Evolutionary conservation across 23 tunicate genomes (phyloP).

Genomic region (Styela plicata): DNA sequence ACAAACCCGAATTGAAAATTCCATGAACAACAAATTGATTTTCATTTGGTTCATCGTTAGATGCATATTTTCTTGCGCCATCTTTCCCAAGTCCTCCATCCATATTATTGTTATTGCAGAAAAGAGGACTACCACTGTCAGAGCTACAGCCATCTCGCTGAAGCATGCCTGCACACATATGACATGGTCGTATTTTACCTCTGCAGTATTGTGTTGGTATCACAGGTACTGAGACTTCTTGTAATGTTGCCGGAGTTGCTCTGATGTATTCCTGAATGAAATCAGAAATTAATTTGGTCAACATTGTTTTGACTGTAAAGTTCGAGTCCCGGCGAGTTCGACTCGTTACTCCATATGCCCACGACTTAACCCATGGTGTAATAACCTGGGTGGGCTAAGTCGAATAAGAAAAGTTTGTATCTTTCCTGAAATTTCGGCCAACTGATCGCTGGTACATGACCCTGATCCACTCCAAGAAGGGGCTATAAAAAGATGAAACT

Average conservation of each 20-base stretch:
- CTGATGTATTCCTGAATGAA: constrained; percentile 15
- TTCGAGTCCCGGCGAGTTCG: too few relatives aligned
- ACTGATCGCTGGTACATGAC: too few relatives aligned
- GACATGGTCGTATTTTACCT: constrained; percentile 51
- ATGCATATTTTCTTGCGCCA: too few relatives aligned
- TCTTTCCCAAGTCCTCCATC: neutral
- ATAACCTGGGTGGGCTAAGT: too few relatives aligned
- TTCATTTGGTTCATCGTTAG: neutral
- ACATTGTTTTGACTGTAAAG: too few relatives aligned
- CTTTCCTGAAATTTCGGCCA: too few relatives aligned
- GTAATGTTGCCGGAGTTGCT: constrained; percentile 35
- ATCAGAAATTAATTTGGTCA: too few relatives aligned
- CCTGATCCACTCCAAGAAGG: too few relatives aligned
- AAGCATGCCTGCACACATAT: constrained; percentile 39
- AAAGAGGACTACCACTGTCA: constrained; percentile 54
- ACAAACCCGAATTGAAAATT: constrained; percentile 33
- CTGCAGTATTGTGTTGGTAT: constrained; percentile 35
- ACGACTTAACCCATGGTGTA: too few relatives aligned
- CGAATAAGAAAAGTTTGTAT: too few relatives aligned
- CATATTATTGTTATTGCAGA: neutral
- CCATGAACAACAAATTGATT: constrained; percentile 30
- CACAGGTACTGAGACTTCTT: constrained; percentile 41
- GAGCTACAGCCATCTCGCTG: constrained; percentile 41
- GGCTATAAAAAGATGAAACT: too few relatives aligned
- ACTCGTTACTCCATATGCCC: too few relatives aligned